Evolutionary conservation across 23 tunicate species (phyloP), one percentile per base, ranked within the genome.

Genomic region (Ciona savignyi): DNA sequence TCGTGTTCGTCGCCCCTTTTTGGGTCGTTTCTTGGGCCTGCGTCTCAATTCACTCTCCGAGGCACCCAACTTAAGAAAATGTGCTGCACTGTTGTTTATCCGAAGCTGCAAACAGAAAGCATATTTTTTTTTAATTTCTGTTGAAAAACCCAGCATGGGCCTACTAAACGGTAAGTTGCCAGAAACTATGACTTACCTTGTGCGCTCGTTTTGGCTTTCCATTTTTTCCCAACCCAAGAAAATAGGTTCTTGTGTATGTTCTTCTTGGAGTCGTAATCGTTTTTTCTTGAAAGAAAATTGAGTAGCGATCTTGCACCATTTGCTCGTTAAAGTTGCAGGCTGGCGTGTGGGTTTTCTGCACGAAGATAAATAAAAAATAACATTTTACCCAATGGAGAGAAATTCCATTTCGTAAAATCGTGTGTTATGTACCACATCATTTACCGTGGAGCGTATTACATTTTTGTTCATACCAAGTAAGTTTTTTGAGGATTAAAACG

Each of bases 291-390:
- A 70, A 74, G 80, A 63, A 85, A 15, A 79, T 66, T 72, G 73
- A 85, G 76, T 76, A 72, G 35, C 60, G 49, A 29, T 78, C 73
- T 51, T 73, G 77, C 28, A 73, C 65, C 76, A 78, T 22, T 51
- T 74, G 49, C 35, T 85, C 92, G 34, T 78, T 66, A 42, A 85
- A 85, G 42, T 77, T 66, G 76, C 92, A 69, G 22, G 66, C 76
- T 19, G 72, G 23, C 15, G 81, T 65, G 82, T 75, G 70, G 66
- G 67, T 77, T 84, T 84, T 77, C 90, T 84, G 82, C n/a, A n/a
- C n/a, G n/a, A n/a, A n/a, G n/a, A n/a, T n/a, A n/a, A n/a, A n/a
- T n/a, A n/a, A n/a, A n/a, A n/a, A n/a, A n/a, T n/a, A n/a, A n/a
- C n/a, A n/a, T n/a, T n/a, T n/a, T n/a, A n/a, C n/a, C n/a, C n/a